Percentiles rank a stretch among this genome's conserved stretches.
phyloP scores from a whole-genome alignment of 2,888 invertebrate species.

The Cecidostiba fungosa region DNA sequence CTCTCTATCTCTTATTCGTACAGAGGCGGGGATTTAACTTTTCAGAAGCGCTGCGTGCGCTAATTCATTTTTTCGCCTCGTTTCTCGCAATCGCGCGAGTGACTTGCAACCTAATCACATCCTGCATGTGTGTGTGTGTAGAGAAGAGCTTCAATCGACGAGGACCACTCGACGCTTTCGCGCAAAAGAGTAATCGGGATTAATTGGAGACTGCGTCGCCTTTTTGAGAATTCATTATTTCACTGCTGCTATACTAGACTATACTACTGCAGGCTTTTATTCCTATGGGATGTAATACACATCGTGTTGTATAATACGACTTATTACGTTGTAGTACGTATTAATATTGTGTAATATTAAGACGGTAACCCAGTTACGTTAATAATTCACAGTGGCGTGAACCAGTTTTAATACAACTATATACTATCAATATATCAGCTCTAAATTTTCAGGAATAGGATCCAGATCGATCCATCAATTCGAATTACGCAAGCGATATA shows the following conservation, averaged over 20 bases:
- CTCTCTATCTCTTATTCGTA: background rate
- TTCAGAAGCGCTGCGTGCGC: conserved; percentile 27
- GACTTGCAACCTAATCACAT: conserved; percentile 24
- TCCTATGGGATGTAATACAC: background rate
- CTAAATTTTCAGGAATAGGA: background rate
- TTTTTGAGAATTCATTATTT: background rate
- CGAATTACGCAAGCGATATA: background rate
- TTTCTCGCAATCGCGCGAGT: conserved; percentile 24
- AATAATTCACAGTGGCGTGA: background rate
- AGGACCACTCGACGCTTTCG: background rate
- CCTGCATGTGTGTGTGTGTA: background rate
- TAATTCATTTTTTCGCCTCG: conserved; percentile 43
- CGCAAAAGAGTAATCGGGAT: conserved; percentile 23
- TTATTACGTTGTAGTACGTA: no score
- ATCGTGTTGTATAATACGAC: no score
- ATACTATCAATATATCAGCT: background rate
- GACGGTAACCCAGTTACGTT: background rate
- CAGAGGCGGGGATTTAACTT: conserved; percentile 21
- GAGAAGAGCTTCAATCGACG: background rate
- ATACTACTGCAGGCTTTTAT: background rate
- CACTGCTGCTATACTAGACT: no score
- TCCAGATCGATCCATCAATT: background rate
- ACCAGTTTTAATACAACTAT: background rate
- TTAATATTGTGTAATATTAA: background rate
- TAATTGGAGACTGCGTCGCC: background rate